These are phyloP conservation scores for Cyphomyrmex costatus DNA, from an alignment of 1,140 invertebrate genomes.

Conservation along the genomic window DNA sequence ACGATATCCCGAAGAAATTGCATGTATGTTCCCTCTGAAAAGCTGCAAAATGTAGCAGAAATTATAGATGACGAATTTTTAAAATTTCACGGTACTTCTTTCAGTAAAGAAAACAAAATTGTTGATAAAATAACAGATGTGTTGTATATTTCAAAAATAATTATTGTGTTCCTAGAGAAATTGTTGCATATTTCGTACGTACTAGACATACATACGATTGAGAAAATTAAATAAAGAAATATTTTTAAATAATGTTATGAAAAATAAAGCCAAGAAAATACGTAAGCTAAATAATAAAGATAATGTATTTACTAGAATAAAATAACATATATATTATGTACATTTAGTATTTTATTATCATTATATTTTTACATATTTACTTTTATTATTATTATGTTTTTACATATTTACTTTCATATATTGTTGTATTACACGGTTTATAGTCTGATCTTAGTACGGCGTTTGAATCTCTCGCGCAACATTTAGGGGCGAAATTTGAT, in stretches of 20 bases:
- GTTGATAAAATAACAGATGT: too few species aligned
- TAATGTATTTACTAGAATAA: background rate
- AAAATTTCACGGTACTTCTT: too few species aligned
- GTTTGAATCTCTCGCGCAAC: background rate
- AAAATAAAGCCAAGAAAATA: background rate
- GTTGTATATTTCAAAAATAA: too few species aligned
- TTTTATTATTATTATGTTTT: too few species aligned
- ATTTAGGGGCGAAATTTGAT: background rate
- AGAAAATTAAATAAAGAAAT: background rate
- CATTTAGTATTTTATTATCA: background rate
- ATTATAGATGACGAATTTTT: too few species aligned
- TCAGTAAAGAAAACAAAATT: too few species aligned
- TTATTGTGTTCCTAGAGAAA: background rate
- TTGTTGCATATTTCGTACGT: background rate
- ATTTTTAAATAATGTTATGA: background rate
- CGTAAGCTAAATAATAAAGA: background rate
- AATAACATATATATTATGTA: background rate
- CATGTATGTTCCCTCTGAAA: too few species aligned
- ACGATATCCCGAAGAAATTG: too few species aligned
- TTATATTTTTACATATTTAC: background rate
- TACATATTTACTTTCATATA: background rate
- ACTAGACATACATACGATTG: constrained; percentile 4
- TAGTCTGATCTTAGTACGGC: background rate
- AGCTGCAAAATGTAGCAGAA: too few species aligned
- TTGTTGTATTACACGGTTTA: background rate